Evolutionary conservation across 2,888 invertebrate genomes (phyloP).

Genomic region (Drosophila meridiana): DNA sequence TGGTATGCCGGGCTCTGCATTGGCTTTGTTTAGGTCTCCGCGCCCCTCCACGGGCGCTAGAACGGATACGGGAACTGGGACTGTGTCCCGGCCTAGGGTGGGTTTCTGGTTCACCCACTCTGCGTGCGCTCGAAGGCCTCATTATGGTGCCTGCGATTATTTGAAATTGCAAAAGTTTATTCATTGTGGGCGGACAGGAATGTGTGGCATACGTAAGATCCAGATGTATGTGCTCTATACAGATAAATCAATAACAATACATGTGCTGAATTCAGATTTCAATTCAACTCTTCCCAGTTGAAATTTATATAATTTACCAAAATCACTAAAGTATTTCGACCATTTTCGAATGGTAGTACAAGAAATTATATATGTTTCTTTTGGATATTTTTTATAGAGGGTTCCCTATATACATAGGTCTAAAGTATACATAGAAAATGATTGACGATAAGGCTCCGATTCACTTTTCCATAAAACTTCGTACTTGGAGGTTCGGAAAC

Average conservation of each 20-base stretch:
- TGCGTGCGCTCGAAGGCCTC: conserved; percentile 73
- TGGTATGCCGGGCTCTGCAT: conserved; percentile 43
- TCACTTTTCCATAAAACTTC: no score
- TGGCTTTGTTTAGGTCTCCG: conserved; percentile 54
- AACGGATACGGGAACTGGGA: conserved; percentile 6
- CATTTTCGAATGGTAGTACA: neutral
- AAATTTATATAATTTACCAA: conserved; percentile 19
- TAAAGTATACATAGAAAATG: neutral
- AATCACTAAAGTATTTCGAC: neutral
- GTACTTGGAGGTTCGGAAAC: no score
- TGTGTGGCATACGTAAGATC: conserved; percentile 70
- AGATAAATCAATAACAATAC: conserved; percentile 75
- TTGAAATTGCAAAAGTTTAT: conserved; percentile 81
- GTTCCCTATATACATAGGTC: neutral
- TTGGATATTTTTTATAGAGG: neutral
- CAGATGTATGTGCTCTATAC: conserved; percentile 61
- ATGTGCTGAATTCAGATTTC: conserved; percentile 68
- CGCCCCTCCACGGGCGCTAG: conserved; percentile 32
- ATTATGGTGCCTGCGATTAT: conserved; percentile 78
- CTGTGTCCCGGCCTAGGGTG: conserved; percentile 21
- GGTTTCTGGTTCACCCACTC: conserved; percentile 10
- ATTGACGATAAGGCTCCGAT: neutral
- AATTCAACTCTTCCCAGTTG: conserved; percentile 9
- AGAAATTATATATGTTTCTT: neutral
- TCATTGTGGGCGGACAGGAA: conserved; percentile 58